These are phyloP conservation scores for Tyrophagus putrescentiae DNA, from an alignment of 1,140 invertebrate species.

Conservation along the genomic window DNA sequence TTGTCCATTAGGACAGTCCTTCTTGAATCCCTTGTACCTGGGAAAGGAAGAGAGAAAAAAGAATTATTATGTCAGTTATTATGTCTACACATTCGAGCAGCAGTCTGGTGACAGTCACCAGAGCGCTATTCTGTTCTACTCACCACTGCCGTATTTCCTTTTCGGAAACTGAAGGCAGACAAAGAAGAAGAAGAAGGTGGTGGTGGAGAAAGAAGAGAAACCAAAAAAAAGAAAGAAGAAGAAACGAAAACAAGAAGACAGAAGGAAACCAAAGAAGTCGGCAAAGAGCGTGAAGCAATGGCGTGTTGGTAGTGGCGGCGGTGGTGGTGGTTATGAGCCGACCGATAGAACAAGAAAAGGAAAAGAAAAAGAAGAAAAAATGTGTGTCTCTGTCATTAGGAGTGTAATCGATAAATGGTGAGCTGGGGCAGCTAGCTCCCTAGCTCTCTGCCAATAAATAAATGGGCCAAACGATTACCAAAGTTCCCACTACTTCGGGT, in stretches of 20 bases:
- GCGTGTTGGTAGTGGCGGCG: not conserved
- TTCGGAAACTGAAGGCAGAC: slow-evolving; percentile 23
- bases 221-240: not conserved
- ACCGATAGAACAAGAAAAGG: too few relatives aligned
- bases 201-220: slow-evolving; percentile 2
- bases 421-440: too few relatives aligned
- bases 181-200: slow-evolving; percentile 19
- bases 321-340: too few relatives aligned
- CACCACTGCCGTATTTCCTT: slow-evolving; percentile 26
- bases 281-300: slow-evolving; percentile 4
- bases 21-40: slow-evolving; percentile 86
- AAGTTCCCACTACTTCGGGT: too few relatives aligned
- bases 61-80: too few relatives aligned
- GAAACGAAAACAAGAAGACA: not conserved
- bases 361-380: too few relatives aligned
- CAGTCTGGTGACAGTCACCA: not conserved
- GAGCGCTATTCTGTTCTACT: too few relatives aligned
- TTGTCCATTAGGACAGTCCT: slow-evolving; percentile 81
- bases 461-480: too few relatives aligned
- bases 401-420: too few relatives aligned
- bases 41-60: slow-evolving; percentile 22
- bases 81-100: not conserved
- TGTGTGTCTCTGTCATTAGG: too few relatives aligned
- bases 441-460: too few relatives aligned
- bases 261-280: slow-evolving; percentile 6